Base-by-base conservation (phyloP, 2,797 vertebrate species). In the Labeo calbasu region DNA sequence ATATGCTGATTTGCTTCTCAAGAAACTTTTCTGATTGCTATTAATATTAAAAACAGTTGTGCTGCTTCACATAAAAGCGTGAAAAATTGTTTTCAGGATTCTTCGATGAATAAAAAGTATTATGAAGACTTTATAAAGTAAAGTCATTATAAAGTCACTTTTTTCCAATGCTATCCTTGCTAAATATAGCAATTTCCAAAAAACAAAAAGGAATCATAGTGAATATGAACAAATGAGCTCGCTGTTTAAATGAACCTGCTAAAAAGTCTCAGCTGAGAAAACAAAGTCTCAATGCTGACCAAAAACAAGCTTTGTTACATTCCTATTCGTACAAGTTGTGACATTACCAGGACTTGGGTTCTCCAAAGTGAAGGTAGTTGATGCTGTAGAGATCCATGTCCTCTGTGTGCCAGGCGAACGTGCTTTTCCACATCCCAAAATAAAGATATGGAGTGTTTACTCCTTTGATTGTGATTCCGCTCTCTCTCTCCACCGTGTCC, bases 361-460 rank as follows among this genome's bases (percentile, higher is more conserved):
- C 97, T 77, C 98, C 98, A 53, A 99, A 98, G 92, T 99, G 98
- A 89, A 99, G 92, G 88, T 98, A 99, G 91, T 97, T 99, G 90
- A 99, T 97, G 92, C 97, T 99, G 91, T 99, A 99, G 0, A 99
- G 95, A 90, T 99, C 98, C 98, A 99, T 99, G 93, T 99, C 98
- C 84, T 99, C 98, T 0, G 98, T 99, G 88, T 99, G 98, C 98
- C 98, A 99, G 1, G 98, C 98, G 63, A 99, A 99, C 0, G 98
- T 98, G 0, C 97, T 99, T 92, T 99, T 99, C 98, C 98, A 99
- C 98, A 99, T 99, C 75, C 98, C 98, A 3, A 99, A 99, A 85
- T 98, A 98, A 0, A 99, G 94, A 90, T 97, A 98, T 0, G 98
- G 97, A 5, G 97, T 98, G 90, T 98, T 99, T 48, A 99, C 96